Evolutionary conservation across 2,113 vertebrate genomes (phyloP).

Genomic region (Crotophaga sulcirostris): DNA sequence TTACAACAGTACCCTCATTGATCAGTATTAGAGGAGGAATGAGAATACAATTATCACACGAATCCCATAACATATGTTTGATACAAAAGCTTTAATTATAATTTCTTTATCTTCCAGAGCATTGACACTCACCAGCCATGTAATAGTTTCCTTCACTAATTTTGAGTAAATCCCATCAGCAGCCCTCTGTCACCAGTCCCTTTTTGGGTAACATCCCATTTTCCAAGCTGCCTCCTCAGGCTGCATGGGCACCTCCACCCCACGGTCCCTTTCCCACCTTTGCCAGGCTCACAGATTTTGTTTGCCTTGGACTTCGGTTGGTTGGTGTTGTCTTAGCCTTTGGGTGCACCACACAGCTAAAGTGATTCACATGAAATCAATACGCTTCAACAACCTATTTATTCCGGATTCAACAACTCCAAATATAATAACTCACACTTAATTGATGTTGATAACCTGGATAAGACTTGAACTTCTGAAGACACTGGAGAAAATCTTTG

Average conservation of each 20-base stretch:
- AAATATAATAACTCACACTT: not conserved
- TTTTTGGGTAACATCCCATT: not conserved
- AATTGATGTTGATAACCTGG: not conserved
- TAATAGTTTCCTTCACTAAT: not conserved
- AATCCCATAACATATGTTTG: not conserved
- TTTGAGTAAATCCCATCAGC: not conserved
- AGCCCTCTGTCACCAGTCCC: not conserved
- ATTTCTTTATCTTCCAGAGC: not conserved
- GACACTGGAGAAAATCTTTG: not conserved
- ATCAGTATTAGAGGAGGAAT: not conserved
- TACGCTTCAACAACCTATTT: not conserved
- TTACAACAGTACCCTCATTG: not conserved
- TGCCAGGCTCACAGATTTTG: not conserved
- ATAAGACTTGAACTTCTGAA: not conserved
- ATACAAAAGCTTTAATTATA: not conserved
- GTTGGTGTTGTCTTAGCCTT: not conserved
- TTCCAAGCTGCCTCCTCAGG: not conserved
- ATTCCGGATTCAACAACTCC: not conserved
- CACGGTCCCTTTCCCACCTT: not conserved
- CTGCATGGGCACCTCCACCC: not conserved
- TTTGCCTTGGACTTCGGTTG: not conserved
- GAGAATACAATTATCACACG: not conserved
- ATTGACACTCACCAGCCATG: not conserved
- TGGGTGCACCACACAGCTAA: not conserved
- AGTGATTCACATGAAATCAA: not conserved